A percentile compares a stretch with the other conserved stretches of the same genome.
Conservation (phyloP, 1,140 invertebrate genomes). For the Trichonephila clavata region DNA sequence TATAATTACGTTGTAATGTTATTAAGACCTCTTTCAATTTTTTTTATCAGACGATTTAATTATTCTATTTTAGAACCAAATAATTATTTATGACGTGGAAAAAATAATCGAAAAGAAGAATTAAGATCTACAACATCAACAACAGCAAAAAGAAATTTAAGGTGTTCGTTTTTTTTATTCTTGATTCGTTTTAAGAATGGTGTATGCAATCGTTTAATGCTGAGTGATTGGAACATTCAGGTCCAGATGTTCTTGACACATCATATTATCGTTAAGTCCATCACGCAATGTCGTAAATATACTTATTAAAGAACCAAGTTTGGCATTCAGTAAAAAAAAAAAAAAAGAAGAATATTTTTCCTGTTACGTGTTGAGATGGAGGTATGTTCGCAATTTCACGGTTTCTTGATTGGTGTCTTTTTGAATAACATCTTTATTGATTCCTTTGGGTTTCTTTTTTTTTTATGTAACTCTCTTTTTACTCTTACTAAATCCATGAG, state of each 20-base stretch:
- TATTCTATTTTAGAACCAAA: background rate
- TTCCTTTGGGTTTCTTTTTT: background rate
- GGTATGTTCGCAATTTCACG: constrained; percentile 33
- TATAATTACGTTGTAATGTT: background rate
- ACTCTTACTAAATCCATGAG: no score
- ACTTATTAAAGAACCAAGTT: constrained; percentile 56
- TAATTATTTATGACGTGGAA: background rate
- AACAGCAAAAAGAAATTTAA: background rate
- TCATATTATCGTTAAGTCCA: constrained; percentile 62
- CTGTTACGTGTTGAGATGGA: constrained; percentile 8
- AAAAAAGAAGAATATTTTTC: constrained; percentile 11
- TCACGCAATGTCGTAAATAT: constrained; percentile 54
- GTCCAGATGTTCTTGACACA: constrained; percentile 62
- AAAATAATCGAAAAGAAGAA: background rate
- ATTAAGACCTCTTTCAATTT: background rate
- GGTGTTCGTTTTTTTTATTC: background rate
- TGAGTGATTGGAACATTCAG: constrained; percentile 45
- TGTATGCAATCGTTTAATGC: constrained; percentile 29
- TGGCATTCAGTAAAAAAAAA: background rate
- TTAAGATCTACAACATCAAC: background rate
- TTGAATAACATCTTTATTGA: constrained; percentile 30
- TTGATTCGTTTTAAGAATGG: constrained; percentile 6
- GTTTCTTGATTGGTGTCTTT: background rate
- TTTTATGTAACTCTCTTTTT: no score
- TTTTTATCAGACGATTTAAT: background rate